phyloP scores from a whole-genome alignment of 2,888 invertebrate genomes.

The Thalpophila matura region DNA sequence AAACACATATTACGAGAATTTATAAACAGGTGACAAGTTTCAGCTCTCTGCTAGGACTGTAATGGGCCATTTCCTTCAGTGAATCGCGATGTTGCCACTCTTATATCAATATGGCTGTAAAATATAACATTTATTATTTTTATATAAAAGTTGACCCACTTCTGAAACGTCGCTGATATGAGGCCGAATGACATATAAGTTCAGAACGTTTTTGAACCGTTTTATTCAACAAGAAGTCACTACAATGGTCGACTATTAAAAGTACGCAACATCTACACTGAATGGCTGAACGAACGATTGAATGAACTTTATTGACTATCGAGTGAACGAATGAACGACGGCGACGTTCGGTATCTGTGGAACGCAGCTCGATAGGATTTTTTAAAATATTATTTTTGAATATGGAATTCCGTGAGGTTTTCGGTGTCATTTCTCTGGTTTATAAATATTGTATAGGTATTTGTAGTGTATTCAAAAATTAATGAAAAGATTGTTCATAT shows the following conservation, averaged over 20 bases:
- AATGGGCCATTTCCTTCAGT: slow-evolving; percentile 16
- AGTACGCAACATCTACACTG: slow-evolving; percentile 55
- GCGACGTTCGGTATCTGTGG: slow-evolving; percentile 64
- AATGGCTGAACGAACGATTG: slow-evolving; percentile 54
- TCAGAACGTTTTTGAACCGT: slow-evolving; percentile 35
- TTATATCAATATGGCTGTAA: slow-evolving; percentile 20
- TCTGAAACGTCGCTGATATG: slow-evolving; percentile 20
- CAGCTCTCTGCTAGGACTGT: neutral
- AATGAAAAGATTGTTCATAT: neutral
- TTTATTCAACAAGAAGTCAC: slow-evolving; percentile 38
- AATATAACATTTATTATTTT: slow-evolving; percentile 19
- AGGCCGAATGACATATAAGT: slow-evolving; percentile 46
- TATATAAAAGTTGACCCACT: slow-evolving; percentile 29
- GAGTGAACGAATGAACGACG: slow-evolving; percentile 52
- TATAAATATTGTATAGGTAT: neutral
- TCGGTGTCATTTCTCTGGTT: slow-evolving; percentile 13
- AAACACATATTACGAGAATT: too few relatives aligned
- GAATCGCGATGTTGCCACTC: slow-evolving; percentile 9
- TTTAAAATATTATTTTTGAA: slow-evolving; percentile 44
- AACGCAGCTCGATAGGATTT: slow-evolving; percentile 59
- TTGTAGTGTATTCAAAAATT: neutral
- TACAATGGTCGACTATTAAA: slow-evolving; percentile 59
- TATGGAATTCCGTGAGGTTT: slow-evolving; percentile 28
- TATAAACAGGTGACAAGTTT: neutral
- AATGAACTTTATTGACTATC: slow-evolving; percentile 53